Conservation (phyloP, 2,113 vertebrate species). For the Chlorocebus sabaeus region DNA sequence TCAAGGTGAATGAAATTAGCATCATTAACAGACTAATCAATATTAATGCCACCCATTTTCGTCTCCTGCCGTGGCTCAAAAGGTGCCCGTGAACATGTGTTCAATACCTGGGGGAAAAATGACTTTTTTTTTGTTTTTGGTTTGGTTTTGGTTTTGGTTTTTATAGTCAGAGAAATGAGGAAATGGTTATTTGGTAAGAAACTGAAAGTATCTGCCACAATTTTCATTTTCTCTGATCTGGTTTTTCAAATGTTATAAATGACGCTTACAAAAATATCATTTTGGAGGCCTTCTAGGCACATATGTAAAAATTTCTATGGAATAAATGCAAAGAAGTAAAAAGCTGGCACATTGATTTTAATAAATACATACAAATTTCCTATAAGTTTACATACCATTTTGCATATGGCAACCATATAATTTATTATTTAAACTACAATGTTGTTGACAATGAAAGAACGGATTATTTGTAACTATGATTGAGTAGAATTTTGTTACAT, state of each 20-base stretch:
- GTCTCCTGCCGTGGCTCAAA: not conserved
- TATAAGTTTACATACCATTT: not conserved
- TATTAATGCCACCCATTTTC: no score
- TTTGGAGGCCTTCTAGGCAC: rapidly evolving
- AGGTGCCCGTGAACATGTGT: not conserved
- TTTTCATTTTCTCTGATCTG: not conserved
- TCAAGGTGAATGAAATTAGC: not conserved
- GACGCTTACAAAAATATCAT: not conserved
- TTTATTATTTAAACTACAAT: not conserved
- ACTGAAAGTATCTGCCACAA: not conserved
- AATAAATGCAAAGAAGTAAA: not conserved
- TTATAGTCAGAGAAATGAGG: not conserved
- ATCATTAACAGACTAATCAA: not conserved
- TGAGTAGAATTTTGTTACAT: no score
- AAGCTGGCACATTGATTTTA: not conserved
- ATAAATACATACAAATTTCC: not conserved
- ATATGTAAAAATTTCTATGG: not conserved
- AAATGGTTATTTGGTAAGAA: not conserved
- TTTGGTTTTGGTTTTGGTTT: no score
- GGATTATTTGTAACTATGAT: not conserved
- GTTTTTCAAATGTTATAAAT: not conserved
- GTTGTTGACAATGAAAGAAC: not conserved
- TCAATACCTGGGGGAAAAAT: not conserved
- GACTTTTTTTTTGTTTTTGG: no score
- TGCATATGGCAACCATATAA: not conserved